Evolutionary conservation across 2,888 invertebrate species (phyloP), one percentile per base, ranked within the genome.

Genomic region (Rhimphoctona megacephalus): DNA sequence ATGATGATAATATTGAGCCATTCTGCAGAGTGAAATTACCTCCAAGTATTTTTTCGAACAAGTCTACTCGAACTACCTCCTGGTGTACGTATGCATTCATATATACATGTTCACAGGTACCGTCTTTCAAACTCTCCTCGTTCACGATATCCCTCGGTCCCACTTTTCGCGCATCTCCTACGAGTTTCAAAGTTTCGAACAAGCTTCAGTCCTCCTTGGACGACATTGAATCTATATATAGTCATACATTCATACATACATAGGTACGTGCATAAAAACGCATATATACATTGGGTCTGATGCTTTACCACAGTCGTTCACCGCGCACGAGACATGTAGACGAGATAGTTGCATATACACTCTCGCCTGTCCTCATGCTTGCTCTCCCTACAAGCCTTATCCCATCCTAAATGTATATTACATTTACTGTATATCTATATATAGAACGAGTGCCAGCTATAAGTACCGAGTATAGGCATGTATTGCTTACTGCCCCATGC

Each of bases 401-500:
- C 64, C 61, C 8, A 22, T 11, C 30, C 66, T 52, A 14, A 17
- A 77, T 25, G 22, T 61, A 43, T 30, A 61, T 61, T 78, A n/a
- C 33, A 39, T 33, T 46, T 19, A n/a, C 46, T 39, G 9, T 33
- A 69, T 78, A 78, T 9, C 67, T 78, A 19, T 79, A 25, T 70
- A n/a, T 19, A 49, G 14, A 30, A 7, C 14, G 61, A 61, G 6
- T 6, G 17, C 30, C 3, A 52, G 54, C 72, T 72, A 73, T 73
- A 73, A 80, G 49, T 66, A 52, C 52, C n/a, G 39, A 81, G 64
- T 61, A 69, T 46, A 74, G 17, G 54, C 70, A 64, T 64, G 30
- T 74, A 73, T 80, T 66, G 69, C 30, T 14, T 82, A 66, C 46
- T 74, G n/a, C 30, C 49, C 43, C 81, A 76, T 76, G 81, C 76